A percentile compares a stretch with the other conserved stretches of the same genome.
Evolutionary conservation across 1,140 invertebrate species (phyloP).

Genomic region (Pectinophora gossypiella): DNA sequence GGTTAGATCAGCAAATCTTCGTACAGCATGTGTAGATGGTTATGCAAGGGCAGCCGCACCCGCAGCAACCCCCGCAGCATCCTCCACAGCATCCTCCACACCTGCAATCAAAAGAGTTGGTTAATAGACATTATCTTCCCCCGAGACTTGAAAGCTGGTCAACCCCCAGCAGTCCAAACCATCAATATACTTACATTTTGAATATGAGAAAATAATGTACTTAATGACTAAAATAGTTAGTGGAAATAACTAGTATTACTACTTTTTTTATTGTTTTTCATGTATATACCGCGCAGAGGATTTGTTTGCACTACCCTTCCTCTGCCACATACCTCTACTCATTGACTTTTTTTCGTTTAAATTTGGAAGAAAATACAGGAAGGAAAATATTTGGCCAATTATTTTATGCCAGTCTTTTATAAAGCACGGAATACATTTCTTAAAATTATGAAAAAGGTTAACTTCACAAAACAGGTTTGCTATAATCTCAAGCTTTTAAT

Average conservation of each 20-base stretch:
- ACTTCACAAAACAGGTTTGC: too few relatives aligned
- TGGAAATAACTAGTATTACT: slow-evolving; percentile 5
- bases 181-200: slow-evolving; percentile 39
- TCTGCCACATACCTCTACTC: slow-evolving; percentile 18
- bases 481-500: too few relatives aligned
- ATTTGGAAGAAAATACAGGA: slow-evolving; percentile 16
- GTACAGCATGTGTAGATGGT: slow-evolving; percentile 65
- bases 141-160: not conserved
- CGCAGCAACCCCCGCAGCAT: slow-evolving; percentile 36
- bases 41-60: slow-evolving; percentile 47
- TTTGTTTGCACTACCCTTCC: slow-evolving; percentile 41
- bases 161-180: too few relatives aligned
- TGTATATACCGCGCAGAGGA: slow-evolving; percentile 32
- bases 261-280: slow-evolving; percentile 40
- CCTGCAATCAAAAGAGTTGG: slow-evolving; percentile 18
- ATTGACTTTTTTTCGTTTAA: slow-evolving; percentile 26
- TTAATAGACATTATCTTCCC: not conserved
- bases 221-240: slow-evolving; percentile 7
- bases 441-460: too few relatives aligned
- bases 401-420: too few relatives aligned
- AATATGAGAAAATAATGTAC: slow-evolving; percentile 15
- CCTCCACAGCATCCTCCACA: slow-evolving; percentile 34
- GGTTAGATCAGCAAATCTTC: slow-evolving; percentile 45
- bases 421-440: too few relatives aligned
- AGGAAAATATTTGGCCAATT: too few relatives aligned